phyloP scores from a whole-genome alignment of 2,113 vertebrate species.

The Heterotilapia buettikoferi region DNA sequence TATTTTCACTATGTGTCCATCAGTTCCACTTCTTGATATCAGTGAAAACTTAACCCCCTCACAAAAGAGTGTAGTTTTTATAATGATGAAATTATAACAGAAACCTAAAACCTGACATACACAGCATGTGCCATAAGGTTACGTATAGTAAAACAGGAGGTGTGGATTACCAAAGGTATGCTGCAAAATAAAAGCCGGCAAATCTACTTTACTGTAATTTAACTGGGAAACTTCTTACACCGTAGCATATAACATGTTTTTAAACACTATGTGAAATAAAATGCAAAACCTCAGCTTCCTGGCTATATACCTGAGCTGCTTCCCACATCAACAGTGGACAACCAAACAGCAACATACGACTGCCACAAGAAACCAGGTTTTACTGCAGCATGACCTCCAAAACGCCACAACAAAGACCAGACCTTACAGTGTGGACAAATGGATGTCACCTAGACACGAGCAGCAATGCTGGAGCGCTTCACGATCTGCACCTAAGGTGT shows the following conservation, averaged over 20 bases:
- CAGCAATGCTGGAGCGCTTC: accelerated
- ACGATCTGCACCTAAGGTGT: not conserved
- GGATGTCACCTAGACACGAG: not conserved
- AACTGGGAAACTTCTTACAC: not conserved
- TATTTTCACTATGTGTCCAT: not conserved
- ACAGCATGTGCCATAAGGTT: not conserved
- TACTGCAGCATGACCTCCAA: not conserved
- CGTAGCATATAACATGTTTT: not conserved
- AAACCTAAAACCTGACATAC: not conserved
- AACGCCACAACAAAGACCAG: conserved; percentile 61
- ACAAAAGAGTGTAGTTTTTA: not conserved
- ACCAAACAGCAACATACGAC: not conserved
- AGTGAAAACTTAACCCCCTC: not conserved
- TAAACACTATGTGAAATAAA: not conserved
- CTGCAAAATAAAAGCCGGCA: not conserved
- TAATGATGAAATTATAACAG: not conserved
- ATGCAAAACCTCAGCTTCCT: conserved; percentile 56
- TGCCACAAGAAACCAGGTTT: conserved; percentile 21
- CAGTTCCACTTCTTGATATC: not conserved
- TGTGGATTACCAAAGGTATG: not conserved
- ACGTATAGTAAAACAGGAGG: not conserved
- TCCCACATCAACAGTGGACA: conserved; percentile 57
- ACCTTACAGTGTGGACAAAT: not conserved
- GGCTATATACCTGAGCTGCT: not conserved
- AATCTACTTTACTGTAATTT: accelerated